Base-by-base conservation (phyloP, 2,113 vertebrate genomes). In the Gyps fulvus region DNA sequence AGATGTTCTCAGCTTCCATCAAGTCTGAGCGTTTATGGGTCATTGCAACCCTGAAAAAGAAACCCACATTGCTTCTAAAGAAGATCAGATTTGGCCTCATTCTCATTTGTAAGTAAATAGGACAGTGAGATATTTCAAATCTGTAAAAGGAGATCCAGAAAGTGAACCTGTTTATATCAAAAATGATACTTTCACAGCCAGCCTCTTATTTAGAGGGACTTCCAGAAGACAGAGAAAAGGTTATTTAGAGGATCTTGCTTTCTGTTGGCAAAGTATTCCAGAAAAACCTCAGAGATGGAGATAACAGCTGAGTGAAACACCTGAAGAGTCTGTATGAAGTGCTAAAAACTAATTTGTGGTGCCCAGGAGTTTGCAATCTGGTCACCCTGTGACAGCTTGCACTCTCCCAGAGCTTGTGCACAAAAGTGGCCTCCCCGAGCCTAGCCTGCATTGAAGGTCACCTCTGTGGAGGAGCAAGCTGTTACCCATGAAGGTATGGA, bases 311-410 rank as follows among this genome's bases (percentile, higher is more conserved):
- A 91, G 55, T 25, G 49, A 87, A 91, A 70, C 83, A 87, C 69
- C 62, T 77, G 84, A 94, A 63, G 83, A 61, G 16, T 31, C 72
- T 47, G 49, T 85, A 50, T 54, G 72, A 95, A 89, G 92, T 85
- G 89, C 62, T 94, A 96, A 89, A 95, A 94, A 87, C n/a, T 93
- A 87, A 95, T 95, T 93, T 89, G 61, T 77, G 65, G 77, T 5
- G 2, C 84, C 89, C 84, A 85, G 73, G 87, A 94, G 20, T 90
- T 80, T 89, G 81, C 92, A 97, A 54, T 40, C 89, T 89, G 81
- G 62, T 87, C 36, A 26, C 54, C 17, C 45, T 88, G 84, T 57
- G 83, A 90, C 91, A 91, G 96, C 87, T 94, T 72, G 73, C 22
- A 10, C 86, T 91, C 55, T 42, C 72, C 9, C 6, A 93, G 77